Evolutionary conservation across 2,113 vertebrate species (phyloP), one percentile per base, ranked within the genome.

Genomic region (Xenopus laevis): DNA sequence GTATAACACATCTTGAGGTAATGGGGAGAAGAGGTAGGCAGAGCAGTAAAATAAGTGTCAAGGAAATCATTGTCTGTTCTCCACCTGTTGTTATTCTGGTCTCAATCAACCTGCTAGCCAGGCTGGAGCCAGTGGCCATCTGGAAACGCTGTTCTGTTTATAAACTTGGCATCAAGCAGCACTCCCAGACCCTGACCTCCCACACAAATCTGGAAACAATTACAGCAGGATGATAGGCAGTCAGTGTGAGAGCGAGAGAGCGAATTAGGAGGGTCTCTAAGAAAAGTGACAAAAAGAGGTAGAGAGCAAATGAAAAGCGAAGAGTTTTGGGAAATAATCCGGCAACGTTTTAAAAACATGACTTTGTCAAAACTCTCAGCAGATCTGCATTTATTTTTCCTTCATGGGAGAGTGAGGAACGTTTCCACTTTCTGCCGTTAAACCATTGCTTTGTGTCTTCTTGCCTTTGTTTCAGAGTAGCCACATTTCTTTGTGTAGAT

Each of bases 81-180:
- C 96, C 97, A 99, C 97, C 97, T 99, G 97, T 95, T 98, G 96
- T 98, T 97, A 96, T 97, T 99, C 95, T 98, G 96, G 93, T 95
- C 96, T 95, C 97, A 98, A 98, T 98, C 97, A 99, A 99, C 97
- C 97, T 99, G 97, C 96, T 98, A 95, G 97, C 97, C 97, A 98
- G 96, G 93, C 95, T 99, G 97, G 97, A 99, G 97, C 97, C 97
- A 95, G 95, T 95, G 94, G 91, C 95, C 97, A 99, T 99, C 97
- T 99, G 97, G 97, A 99, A 99, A 98, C 94, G 93, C 94, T 98
- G 96, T 96, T 94, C 93, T 99, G 97, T 99, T 97, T 98, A 98
- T 97, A 98, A 98, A 99, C 95, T 96, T 98, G 96, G 95, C 97
- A 99, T 93, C 93, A 91, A 96, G 93, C 95, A 93, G 93, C 94